These are phyloP conservation scores for Spilarctia lutea DNA, from an alignment of 2,888 invertebrate genomes.

Conservation along the genomic window DNA sequence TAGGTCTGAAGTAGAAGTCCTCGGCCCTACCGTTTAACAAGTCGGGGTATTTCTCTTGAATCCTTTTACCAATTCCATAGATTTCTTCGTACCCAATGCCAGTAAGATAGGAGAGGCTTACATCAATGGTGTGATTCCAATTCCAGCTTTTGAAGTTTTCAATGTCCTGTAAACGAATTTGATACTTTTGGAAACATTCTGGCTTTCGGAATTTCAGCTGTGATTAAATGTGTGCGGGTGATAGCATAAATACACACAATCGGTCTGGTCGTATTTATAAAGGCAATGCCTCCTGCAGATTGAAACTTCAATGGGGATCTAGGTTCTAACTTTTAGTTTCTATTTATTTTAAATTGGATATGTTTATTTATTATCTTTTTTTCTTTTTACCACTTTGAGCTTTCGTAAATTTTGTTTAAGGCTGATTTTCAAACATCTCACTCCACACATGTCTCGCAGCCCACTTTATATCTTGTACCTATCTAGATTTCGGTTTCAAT, in stretches of 20 bases:
- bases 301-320: too few species aligned
- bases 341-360: too few species aligned
- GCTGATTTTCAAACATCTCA: too few species aligned
- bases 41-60: conserved; percentile 67
- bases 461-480: too few species aligned
- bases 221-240: too few species aligned
- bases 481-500: too few species aligned
- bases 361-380: background rate
- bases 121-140: conserved; percentile 88
- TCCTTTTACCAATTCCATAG: conserved; percentile 84
- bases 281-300: too few species aligned
- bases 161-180: conserved; percentile 82
- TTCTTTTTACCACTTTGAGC: background rate
- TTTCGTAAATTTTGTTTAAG: background rate
- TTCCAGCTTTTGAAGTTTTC: conserved; percentile 88
- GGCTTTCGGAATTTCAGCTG: background rate
- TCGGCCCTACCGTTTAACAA: conserved; percentile 78
- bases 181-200: background rate
- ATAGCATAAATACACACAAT: too few species aligned
- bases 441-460: too few species aligned
- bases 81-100: conserved; percentile 88
- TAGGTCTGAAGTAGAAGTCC: conserved; percentile 87
- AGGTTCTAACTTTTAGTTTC: too few species aligned
- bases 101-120: conserved; percentile 86
- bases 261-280: background rate